Base-by-base conservation (phyloP, 2,888 invertebrate species). In the Leucoptera coffeella region DNA sequence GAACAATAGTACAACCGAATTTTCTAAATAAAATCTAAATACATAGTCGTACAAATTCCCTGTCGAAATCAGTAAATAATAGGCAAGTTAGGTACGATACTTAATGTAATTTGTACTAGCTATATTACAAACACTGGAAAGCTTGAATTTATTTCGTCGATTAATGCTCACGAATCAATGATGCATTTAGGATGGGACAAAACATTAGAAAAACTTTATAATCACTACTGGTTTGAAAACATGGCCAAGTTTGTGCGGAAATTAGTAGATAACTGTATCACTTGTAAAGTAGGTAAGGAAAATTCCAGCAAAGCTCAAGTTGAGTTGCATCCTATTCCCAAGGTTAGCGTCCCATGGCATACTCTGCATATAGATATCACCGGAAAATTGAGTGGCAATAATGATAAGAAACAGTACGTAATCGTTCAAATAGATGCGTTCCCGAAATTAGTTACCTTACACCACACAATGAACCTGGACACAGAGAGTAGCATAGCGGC, bases 311-410 rank as follows among this genome's bases (percentile, higher is more conserved):
- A 34, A 23, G 12, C 31, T 7, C 44, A 42, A 25, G 38, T 32
- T 11, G 35, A 37, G 23, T 12, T 50, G 2, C 47, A 50, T 23
- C 40, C 47, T 1, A 47, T 45, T 8, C 45, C 45, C 1, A 52
- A 45, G 30, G 20, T 32, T n/a, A n/a, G n/a, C n/a, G n/a, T n/a
- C 8, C 31, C 32, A 1, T 47, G 40, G 40, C 44, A 46, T 24
- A 46, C 43, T 1, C 11, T 45, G 7, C 45, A 47, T 26, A 37
- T 43, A 1, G 45, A 47, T 26, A 30, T 33, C 2, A 33, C 35
- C 4, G 38, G 41, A 5, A 43, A 40, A 29, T 29, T 38, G 1
- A 38, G 32, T 21, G 40, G 41, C 4, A 44, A 41, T 26, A 42
- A 27, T 12, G 31, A 38, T 22, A 12, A 15, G 4, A 40, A 41